Conservation (phyloP, 2,797 vertebrate species). For the Menidia menidia region DNA sequence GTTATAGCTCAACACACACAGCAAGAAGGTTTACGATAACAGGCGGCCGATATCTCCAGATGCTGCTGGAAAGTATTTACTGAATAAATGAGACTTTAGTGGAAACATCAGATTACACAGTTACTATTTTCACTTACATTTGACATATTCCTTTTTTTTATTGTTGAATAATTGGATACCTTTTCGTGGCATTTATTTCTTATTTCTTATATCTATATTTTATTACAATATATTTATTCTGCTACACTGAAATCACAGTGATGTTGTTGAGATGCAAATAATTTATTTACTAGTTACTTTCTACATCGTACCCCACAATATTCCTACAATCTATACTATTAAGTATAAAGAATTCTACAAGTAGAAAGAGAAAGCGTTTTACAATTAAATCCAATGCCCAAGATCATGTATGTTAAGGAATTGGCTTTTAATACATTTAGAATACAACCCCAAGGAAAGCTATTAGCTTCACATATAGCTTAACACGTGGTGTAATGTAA, state of each 20-base stretch:
- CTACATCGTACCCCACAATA: not conserved
- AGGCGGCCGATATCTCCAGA: slow-evolving; percentile 32
- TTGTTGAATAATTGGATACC: not conserved
- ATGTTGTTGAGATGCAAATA: no score
- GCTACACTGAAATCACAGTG: no score
- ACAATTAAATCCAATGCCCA: not conserved
- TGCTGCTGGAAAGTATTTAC: slow-evolving; percentile 1
- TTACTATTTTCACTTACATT: not conserved
- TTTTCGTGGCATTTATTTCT: not conserved
- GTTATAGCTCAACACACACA: slow-evolving; percentile 71
- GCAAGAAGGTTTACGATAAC: slow-evolving; percentile 48
- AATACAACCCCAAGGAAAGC: not conserved
- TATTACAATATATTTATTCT: no score
- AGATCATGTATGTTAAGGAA: not conserved
- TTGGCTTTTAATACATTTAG: not conserved
- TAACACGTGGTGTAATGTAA: not conserved
- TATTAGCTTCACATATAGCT: not conserved
- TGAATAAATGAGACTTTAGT: not conserved
- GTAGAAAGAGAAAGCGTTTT: not conserved
- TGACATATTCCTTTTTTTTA: not conserved
- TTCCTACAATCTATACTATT: not conserved
- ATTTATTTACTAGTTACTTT: not conserved
- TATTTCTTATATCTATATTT: no score
- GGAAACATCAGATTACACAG: not conserved
- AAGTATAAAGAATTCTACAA: no score